phyloP scores from a whole-genome alignment of 2,797 vertebrate genomes.

The Odontamblyopus rebecca region DNA sequence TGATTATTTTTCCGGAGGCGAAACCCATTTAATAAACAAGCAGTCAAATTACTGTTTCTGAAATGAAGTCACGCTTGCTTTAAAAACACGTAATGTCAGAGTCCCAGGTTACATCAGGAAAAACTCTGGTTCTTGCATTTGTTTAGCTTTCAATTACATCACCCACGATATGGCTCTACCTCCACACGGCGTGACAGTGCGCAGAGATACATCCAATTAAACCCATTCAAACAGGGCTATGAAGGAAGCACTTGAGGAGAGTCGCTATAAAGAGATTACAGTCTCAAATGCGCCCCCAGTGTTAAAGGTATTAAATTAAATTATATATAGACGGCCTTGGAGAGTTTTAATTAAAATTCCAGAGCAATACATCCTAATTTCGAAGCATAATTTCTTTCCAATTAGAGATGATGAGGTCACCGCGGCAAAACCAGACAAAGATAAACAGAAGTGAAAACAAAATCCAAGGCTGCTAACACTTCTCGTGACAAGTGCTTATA shows the following conservation, averaged over 20 bases:
- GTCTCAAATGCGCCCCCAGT: constrained; percentile 1
- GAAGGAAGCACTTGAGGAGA: constrained; percentile 25
- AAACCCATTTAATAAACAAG: constrained; percentile 26
- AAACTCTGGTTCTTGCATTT: constrained; percentile 15
- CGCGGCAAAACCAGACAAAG: constrained; percentile 4
- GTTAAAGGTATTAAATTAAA: not conserved
- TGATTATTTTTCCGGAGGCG: constrained; percentile 21
- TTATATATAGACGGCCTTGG: not conserved
- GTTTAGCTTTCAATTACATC: constrained; percentile 18
- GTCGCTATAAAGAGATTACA: constrained; percentile 25
- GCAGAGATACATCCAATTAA: constrained; percentile 25
- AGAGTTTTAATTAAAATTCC: constrained; percentile 25
- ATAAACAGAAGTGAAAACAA: constrained; percentile 12
- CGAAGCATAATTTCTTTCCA: constrained; percentile 19
- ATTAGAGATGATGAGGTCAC: constrained; percentile 23
- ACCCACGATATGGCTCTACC: constrained; percentile 13
- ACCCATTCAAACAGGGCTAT: constrained; percentile 27
- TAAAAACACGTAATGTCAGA: constrained; percentile 13
- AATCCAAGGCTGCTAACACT: not conserved
- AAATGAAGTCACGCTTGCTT: constrained; percentile 7
- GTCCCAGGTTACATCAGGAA: constrained; percentile 15
- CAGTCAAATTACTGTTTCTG: constrained; percentile 20
- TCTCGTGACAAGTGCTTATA: not conserved
- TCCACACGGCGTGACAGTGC: constrained; percentile 14
- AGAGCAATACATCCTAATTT: constrained; percentile 14